Evolutionary conservation across 2,888 invertebrate genomes (phyloP).

Genomic region (Pharmacophagus antenor): DNA sequence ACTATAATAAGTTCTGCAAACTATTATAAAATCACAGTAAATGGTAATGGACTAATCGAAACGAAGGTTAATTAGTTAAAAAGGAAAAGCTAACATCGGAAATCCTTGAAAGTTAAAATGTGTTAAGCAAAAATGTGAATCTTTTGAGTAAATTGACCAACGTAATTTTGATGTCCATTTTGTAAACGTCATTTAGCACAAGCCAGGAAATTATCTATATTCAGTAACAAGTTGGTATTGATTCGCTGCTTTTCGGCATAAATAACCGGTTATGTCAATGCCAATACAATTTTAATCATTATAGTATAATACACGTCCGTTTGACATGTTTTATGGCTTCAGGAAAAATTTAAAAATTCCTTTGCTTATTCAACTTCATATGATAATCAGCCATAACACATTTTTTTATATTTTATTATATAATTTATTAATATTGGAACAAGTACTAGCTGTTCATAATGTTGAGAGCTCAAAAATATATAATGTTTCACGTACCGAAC

Average conservation of each 20-base stretch:
- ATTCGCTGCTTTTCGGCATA: conserved; percentile 29
- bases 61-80: conserved; percentile 43
- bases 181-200: conserved; percentile 22
- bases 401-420: not conserved
- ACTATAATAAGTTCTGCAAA: not conserved
- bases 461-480: not conserved
- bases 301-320: conserved; percentile 17
- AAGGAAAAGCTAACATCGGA: conserved; percentile 49
- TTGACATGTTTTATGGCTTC: conserved; percentile 2
- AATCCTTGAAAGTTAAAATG: conserved; percentile 46
- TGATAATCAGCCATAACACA: too few species aligned
- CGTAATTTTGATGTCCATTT: conserved; percentile 28
- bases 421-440: not conserved
- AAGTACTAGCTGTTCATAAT: not conserved
- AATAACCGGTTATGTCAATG: conserved; percentile 30
- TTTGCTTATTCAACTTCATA: conserved; percentile 2
- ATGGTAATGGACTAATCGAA: conserved; percentile 23
- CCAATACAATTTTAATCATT: conserved; percentile 18
- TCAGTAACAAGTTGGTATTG: conserved; percentile 32
- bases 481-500: conserved; percentile 26
- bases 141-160: conserved; percentile 29
- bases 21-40: conserved; percentile 18
- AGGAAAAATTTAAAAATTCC: conserved; percentile 1
- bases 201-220: conserved; percentile 34
- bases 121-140: conserved; percentile 37